These are phyloP conservation scores for Tadarida brasiliensis DNA, from an alignment of 2,797 vertebrate species.

Conservation along the genomic window DNA sequence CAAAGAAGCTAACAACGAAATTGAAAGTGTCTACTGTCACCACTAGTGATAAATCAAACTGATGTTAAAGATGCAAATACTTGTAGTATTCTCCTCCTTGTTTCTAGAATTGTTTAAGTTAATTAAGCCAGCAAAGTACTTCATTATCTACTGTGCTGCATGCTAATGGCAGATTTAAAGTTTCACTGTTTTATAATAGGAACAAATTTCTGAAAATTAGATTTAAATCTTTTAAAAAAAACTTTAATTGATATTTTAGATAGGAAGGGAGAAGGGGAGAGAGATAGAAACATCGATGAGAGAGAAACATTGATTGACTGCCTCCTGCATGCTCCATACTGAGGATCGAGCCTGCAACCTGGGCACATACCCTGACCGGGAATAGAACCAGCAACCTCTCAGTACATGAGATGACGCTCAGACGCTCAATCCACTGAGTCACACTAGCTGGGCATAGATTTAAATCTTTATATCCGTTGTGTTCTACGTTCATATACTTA, in stretches of 20 bases:
- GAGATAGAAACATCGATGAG: too few species aligned
- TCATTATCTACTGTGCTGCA: constrained; percentile 72
- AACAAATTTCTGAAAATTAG: constrained; percentile 45
- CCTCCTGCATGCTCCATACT: too few species aligned
- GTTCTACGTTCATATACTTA: constrained; percentile 8
- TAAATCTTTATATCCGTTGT: constrained; percentile 47
- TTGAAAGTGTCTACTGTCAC: constrained; percentile 72
- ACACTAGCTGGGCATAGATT: not conserved
- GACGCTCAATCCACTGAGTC: too few species aligned
- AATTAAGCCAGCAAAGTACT: constrained; percentile 74
- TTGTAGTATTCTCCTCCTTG: constrained; percentile 52
- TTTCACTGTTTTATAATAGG: constrained; percentile 57
- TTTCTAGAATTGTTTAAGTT: constrained; percentile 77
- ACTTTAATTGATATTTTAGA: too few species aligned
- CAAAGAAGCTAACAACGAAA: constrained; percentile 70
- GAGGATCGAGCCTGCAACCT: too few species aligned
- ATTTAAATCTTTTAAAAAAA: constrained; percentile 4
- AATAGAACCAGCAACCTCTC: too few species aligned
- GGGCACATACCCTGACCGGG: too few species aligned
- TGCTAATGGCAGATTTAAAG: constrained; percentile 73
- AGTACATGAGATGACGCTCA: too few species aligned
- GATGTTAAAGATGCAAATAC: constrained; percentile 76
- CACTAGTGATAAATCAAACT: constrained; percentile 76
- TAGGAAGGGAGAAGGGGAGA: too few species aligned
- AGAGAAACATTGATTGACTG: too few species aligned